A percentile compares a stretch with the other conserved stretches of the same genome.
Conservation (phyloP, 2,113 vertebrate genomes). For the Trogon melanurus region DNA sequence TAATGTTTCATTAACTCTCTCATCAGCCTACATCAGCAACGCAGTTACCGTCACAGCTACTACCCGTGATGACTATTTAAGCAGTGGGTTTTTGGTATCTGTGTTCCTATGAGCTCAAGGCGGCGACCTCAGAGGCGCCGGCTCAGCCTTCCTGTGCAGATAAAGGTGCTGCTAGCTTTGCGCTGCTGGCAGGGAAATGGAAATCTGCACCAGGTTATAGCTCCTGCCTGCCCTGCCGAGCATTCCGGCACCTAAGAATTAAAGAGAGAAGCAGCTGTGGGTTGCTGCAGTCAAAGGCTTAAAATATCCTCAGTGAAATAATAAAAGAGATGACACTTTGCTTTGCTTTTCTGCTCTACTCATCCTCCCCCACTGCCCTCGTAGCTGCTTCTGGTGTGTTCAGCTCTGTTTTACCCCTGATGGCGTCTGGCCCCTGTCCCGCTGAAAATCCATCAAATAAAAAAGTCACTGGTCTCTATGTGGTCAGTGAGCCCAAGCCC, state of each 20-base stretch:
- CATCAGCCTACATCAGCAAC: not conserved
- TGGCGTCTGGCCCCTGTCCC: not conserved
- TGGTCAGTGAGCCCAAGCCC: not conserved
- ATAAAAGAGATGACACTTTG: not conserved
- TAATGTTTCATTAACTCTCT: constrained; percentile 25
- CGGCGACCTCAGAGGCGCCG: not conserved
- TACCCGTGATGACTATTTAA: not conserved
- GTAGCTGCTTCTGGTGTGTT: not conserved
- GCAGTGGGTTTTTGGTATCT: not conserved
- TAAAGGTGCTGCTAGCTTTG: not conserved
- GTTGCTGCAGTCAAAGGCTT: not conserved
- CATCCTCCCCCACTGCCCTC: not conserved
- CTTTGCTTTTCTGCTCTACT: not conserved
- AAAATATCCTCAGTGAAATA: not conserved
- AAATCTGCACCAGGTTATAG: not conserved
- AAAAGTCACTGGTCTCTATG: accelerated
- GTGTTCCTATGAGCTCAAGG: not conserved
- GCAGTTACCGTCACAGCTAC: not conserved
- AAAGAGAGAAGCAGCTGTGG: not conserved
- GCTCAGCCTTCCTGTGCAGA: constrained; percentile 44
- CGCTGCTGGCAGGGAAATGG: not conserved
- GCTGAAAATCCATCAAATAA: not conserved
- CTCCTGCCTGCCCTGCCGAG: not conserved
- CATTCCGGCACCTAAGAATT: not conserved
- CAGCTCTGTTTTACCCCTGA: not conserved